Conservation (phyloP, 2,113 vertebrate species). For the Anguilla rostrata region DNA sequence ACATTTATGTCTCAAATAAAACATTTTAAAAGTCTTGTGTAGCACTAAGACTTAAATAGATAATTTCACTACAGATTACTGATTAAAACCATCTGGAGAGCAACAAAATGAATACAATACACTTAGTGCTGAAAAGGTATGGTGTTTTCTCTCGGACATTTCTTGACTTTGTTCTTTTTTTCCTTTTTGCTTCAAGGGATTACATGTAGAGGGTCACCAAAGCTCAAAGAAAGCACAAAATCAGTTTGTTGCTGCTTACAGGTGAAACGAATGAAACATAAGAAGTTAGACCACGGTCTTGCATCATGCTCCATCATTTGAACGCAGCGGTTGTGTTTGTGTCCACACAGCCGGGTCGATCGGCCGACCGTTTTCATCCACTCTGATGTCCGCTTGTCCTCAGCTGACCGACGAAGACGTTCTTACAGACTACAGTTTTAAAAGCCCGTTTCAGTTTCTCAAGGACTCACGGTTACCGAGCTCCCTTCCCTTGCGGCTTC, state of each 20-base stretch:
- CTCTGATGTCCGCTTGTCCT: neutral
- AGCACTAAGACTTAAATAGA: conserved; percentile 58
- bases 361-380: conserved; percentile 28
- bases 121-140: conserved; percentile 76
- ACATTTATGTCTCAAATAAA: conserved; percentile 71
- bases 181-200: conserved; percentile 60
- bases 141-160: conserved; percentile 61
- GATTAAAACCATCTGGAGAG: conserved; percentile 72
- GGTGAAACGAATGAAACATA: conserved; percentile 64
- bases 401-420: conserved; percentile 26
- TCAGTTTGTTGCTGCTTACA: conserved; percentile 63
- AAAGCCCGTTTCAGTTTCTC: conserved; percentile 51
- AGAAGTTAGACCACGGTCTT: conserved; percentile 60
- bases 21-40: conserved; percentile 61
- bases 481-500: conserved; percentile 39
- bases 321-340: conserved; percentile 28
- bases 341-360: conserved; percentile 44
- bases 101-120: conserved; percentile 72
- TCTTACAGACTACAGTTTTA: conserved; percentile 53
- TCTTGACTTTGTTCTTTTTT: conserved; percentile 52
- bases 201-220: conserved; percentile 72
- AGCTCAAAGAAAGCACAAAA: conserved; percentile 76
- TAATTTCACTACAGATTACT: conserved; percentile 64
- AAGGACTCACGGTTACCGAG: conserved; percentile 44
- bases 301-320: conserved; percentile 60